phyloP scores from a whole-genome alignment of 2,113 vertebrate species.

The Colinus virginianus region DNA sequence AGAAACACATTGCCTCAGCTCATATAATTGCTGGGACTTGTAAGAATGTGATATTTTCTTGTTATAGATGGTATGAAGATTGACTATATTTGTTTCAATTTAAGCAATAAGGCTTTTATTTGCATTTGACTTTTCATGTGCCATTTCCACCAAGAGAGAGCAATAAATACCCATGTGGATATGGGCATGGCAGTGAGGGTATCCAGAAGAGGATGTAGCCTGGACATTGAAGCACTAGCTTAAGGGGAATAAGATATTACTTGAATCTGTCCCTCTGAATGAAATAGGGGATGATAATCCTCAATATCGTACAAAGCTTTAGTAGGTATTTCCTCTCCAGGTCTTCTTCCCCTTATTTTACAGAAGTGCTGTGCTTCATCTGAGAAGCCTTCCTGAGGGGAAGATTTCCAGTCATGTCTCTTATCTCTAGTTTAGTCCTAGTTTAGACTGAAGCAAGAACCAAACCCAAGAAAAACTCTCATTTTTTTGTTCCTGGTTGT shows the following conservation, averaged over 20 bases:
- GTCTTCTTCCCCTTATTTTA: neutral
- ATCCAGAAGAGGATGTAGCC: neutral
- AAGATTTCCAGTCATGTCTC: neutral
- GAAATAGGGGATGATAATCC: neutral
- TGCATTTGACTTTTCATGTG: neutral
- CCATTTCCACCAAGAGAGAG: neutral
- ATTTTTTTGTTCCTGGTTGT: neutral
- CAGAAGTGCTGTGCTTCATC: neutral
- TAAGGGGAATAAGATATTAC: neutral
- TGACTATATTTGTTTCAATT: neutral
- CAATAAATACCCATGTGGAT: neutral
- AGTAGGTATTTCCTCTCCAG: neutral
- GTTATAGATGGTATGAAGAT: neutral
- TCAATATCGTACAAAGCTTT: neutral
- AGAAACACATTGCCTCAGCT: neutral
- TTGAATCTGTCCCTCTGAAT: neutral
- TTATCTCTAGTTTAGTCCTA: neutral
- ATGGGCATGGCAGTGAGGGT: neutral
- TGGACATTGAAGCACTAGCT: neutral
- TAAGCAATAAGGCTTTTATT: neutral
- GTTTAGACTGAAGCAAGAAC: neutral
- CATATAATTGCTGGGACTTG: neutral
- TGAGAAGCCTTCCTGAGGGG: neutral
- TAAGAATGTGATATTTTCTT: neutral
- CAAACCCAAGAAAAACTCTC: neutral